Percentiles rank a stretch among this genome's conserved stretches.
Evolutionary conservation across 35 echinoderm and acorn worm species (phyloP).

Genomic region (Holothuria glaberrima): DNA sequence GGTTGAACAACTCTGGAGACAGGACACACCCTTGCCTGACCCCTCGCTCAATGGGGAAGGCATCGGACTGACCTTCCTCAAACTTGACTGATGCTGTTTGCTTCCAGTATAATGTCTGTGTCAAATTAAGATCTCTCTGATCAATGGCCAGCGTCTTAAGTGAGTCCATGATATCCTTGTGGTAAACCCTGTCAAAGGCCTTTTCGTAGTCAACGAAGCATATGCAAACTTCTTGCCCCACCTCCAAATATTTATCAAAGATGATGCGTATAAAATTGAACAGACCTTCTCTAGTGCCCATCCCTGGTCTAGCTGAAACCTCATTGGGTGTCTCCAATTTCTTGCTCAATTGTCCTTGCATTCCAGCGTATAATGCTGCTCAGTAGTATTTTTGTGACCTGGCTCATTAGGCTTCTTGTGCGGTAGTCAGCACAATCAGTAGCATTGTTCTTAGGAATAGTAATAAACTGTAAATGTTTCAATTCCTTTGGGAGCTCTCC

Average conservation of each 20-base stretch:
- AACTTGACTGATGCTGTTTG: no score
- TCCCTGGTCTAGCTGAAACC: slow-evolving; percentile 54
- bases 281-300: slow-evolving; percentile 47
- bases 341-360: no score
- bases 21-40: no score
- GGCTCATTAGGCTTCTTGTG: slow-evolving; percentile 49
- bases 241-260: no score
- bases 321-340: no score
- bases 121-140: slow-evolving; percentile 24
- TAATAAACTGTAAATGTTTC: slow-evolving; percentile 24
- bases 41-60: slow-evolving; percentile 1
- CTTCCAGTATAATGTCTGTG: no score
- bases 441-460: slow-evolving; percentile 44
- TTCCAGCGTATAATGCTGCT: slow-evolving; percentile 27
- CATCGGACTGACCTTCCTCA: slow-evolving; percentile 41
- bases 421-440: slow-evolving; percentile 18
- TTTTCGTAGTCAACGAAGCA: no score
- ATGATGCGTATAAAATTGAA: slow-evolving; percentile 46
- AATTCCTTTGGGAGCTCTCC: background rate
- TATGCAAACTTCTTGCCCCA: slow-evolving; percentile 21
- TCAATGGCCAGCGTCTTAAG: background rate
- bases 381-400: slow-evolving; percentile 35
- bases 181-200: no score
- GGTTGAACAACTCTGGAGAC: no score
- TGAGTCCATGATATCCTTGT: no score